Base-by-base conservation (phyloP, 2,797 vertebrate genomes). In the Hyperoplus immaculatus region DNA sequence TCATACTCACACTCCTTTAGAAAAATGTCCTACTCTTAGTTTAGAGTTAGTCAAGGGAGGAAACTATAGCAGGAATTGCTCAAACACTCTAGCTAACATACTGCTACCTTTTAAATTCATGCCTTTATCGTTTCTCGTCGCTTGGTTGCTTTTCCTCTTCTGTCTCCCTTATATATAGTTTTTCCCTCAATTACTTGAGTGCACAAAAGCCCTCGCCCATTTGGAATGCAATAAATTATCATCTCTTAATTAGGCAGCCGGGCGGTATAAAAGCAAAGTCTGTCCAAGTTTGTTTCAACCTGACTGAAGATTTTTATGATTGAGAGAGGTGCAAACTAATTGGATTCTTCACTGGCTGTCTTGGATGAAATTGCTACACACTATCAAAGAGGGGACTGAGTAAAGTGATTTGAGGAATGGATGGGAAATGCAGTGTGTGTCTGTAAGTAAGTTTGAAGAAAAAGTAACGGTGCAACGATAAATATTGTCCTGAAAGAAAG, bases 291-390 rank as follows among this genome's bases (percentile, higher is more conserved):
- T 90, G 90, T 89, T 93, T 93, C 90, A 92, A 87, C 78, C 81
- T 76, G 72, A 85, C 78, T 85, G 87, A 92, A 92, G 90, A 93
- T 93, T 89, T 29, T 88, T 87, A 90, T 92, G 92, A 93, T 93
- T 90, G 89, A 94, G 89, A 94, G 89, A 84, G 88, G 82, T 63
- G 82, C 88, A 87, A 86, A 88, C 89, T 95, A 95, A 95, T 95
- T 94, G 91, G 92, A 87, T 94, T 93, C 84, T 84, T 78, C 64
- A 87, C 86, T 86, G 81, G 61, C 77, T 85, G 89, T 89, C 77
- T 29, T 72, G 85, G 86, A 82, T 81, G 58, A 81, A 90, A 90
- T 76, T 85, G 82, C 75, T n/a, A 21, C 77, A 21, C 77, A 77
- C 79, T 82, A 78, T 88, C 73, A 80, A 80, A 87, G 76, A 72